Conservation (phyloP, 1,140 invertebrate species). For the Helicoverpa zea region DNA sequence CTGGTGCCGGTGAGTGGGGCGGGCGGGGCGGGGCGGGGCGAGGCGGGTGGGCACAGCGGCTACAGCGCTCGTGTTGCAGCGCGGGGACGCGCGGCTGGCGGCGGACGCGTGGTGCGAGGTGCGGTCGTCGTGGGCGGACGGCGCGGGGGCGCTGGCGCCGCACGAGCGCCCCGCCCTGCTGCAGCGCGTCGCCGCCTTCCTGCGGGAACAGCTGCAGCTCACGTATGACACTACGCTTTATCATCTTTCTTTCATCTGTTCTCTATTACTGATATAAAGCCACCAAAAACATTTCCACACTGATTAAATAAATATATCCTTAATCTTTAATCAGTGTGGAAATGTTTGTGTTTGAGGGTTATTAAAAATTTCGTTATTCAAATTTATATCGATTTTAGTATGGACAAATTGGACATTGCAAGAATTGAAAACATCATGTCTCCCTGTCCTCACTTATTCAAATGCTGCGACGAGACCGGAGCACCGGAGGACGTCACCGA, state of each 20-base stretch:
- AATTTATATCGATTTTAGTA: conserved; percentile 58
- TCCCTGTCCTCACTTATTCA: conserved; percentile 59
- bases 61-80: conserved; percentile 10
- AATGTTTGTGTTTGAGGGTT: no score
- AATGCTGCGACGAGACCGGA: conserved; percentile 1
- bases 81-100: conserved; percentile 48
- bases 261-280: no score
- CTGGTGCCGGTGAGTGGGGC: conserved; percentile 32
- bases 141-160: conserved; percentile 28
- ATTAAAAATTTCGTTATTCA: no score
- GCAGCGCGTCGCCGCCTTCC: background rate
- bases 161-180: background rate
- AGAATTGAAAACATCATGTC: conserved; percentile 64
- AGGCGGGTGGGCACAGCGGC: no score
- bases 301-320: no score
- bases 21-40: no score
- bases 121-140: conserved; percentile 56
- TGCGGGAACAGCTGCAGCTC: background rate
- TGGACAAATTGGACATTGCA: conserved; percentile 55
- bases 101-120: conserved; percentile 54
- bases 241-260: background rate
- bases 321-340: no score
- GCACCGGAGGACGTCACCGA: conserved; percentile 22
- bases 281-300: no score
- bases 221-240: conserved; percentile 9